These are phyloP conservation scores for Acleris cristana DNA, from an alignment of 2,888 invertebrate genomes.

Conservation along the genomic window DNA sequence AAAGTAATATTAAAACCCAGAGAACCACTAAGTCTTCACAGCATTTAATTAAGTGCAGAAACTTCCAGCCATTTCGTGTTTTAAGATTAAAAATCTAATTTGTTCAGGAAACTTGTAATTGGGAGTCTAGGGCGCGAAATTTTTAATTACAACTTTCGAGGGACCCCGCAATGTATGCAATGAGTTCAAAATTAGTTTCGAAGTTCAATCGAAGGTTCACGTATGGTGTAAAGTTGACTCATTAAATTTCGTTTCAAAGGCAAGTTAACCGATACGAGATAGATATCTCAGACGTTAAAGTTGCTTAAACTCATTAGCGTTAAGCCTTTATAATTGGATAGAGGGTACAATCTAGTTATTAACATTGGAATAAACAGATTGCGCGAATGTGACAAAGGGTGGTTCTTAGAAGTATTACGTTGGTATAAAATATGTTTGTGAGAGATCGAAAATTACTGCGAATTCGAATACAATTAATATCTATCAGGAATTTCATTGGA, in stretches of 20 bases:
- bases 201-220: slow-evolving; percentile 34
- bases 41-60: slow-evolving; percentile 32
- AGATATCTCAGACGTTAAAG: slow-evolving; percentile 17
- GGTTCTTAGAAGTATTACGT: no score
- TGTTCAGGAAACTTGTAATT: slow-evolving; percentile 34
- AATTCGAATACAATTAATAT: no score
- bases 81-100: slow-evolving; percentile 35
- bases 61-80: slow-evolving; percentile 30
- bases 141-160: slow-evolving; percentile 32
- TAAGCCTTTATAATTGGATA: slow-evolving; percentile 22
- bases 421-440: no score
- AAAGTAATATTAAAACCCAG: slow-evolving; percentile 23
- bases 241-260: slow-evolving; percentile 35
- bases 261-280: slow-evolving; percentile 24
- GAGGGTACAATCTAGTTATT: background rate
- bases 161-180: slow-evolving; percentile 33
- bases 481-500: no score
- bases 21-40: slow-evolving; percentile 26
- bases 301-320: slow-evolving; percentile 28
- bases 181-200: slow-evolving; percentile 34
- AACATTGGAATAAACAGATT: no score
- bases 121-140: slow-evolving; percentile 24
- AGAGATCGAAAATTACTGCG: no score
- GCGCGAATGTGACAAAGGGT: no score
- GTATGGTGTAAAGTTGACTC: slow-evolving; percentile 31